Evolutionary conservation across 2,797 vertebrate species (phyloP), one percentile per base, ranked within the genome.

Genomic region (Dipus sagitta): DNA sequence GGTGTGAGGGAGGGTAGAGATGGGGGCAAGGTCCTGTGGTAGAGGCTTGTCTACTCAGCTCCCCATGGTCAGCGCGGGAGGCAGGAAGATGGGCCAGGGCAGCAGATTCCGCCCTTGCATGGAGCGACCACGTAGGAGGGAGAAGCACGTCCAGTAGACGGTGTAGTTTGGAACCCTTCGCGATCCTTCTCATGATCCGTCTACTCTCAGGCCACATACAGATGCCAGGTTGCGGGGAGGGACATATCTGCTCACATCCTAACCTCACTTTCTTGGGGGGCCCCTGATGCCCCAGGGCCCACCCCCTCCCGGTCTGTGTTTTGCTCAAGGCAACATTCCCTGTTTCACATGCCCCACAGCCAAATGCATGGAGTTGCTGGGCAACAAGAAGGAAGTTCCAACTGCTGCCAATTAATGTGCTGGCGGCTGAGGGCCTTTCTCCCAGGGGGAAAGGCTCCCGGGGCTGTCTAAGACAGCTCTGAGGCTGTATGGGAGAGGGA

Each of bases 351-450:
- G 88, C 94, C 92, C 96, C 30, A 24, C 76, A 94, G 96, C 96
- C 96, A 94, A 97, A 93, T 93, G 90, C 96, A 74, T 90, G 93
- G 11, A 14, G 97, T 97, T 97, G 90, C 97, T 6, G 0, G 75
- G 97, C 97, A 97, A 97, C 96, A 54, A 83, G 92, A 92, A 97
- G 96, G 97, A 97, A 97, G 96, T 93, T 84, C 34, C 0, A 5
- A 65, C 90, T 30, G 89, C 91, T 95, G 94, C 96, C 92, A 89
- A 71, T 96, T 95, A 67, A 91, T 92, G 85, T 84, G 79, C 93
- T 60, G 67, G 87, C 89, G 85, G 70, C 14, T 62, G 54, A 58
- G 13, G 92, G 67, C 67, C 24, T 28, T 0, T 94, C 95, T 95
- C 93, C 94, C n/a, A 4, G 91, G 76, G 86, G 87, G 21, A 65